Conservation (phyloP, 2,113 vertebrate species). For the Procavia capensis region DNA sequence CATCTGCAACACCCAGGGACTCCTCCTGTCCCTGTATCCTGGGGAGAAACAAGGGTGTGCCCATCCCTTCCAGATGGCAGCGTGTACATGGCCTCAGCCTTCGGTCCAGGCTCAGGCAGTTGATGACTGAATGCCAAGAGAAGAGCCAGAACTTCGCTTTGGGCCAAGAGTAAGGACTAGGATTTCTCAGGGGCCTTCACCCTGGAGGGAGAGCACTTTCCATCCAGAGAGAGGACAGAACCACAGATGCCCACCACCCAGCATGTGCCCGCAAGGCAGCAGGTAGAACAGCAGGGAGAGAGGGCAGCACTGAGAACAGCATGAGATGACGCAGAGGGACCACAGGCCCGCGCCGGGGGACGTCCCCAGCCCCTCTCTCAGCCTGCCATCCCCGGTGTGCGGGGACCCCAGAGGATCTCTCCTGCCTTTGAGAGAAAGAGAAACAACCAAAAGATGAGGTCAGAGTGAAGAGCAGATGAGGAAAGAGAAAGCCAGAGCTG, state of each 20-base stretch:
- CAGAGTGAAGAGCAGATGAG: background rate
- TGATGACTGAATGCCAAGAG: background rate
- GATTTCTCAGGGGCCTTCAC: background rate
- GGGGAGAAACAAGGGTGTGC: background rate
- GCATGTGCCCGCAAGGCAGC: background rate
- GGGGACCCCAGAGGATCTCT: background rate
- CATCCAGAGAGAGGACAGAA: background rate
- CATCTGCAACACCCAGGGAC: background rate
- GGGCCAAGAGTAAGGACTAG: background rate
- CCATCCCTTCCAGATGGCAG: background rate
- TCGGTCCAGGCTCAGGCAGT: background rate
- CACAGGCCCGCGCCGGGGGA: fast-evolving
- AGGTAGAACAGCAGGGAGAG: background rate
- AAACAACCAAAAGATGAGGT: background rate
- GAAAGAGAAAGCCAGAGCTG: background rate
- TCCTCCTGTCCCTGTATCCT: background rate
- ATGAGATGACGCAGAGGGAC: background rate
- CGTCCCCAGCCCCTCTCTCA: background rate
- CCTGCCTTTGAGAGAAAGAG: background rate
- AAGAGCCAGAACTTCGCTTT: background rate
- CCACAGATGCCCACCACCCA: background rate
- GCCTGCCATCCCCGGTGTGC: background rate
- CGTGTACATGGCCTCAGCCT: background rate
- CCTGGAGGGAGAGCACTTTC: background rate
- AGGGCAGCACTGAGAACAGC: background rate